These are phyloP conservation scores for Xylota segnis DNA, from an alignment of 2,888 invertebrate genomes.

Conservation along the genomic window DNA sequence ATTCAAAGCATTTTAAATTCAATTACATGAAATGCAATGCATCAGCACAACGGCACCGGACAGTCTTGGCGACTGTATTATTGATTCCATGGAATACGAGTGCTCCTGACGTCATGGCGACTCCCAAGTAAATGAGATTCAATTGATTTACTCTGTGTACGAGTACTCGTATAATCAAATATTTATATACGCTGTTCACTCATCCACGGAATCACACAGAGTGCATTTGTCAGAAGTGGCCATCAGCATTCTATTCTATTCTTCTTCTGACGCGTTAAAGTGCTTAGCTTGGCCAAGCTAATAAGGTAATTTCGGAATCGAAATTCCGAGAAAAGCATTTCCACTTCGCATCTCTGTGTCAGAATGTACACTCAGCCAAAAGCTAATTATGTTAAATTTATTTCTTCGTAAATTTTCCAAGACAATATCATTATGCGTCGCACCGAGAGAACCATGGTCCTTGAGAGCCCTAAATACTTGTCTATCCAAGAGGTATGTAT, in stretches of 20 bases:
- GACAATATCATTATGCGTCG: conserved; percentile 15
- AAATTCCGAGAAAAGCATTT: conserved; percentile 4
- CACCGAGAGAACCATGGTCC: background rate
- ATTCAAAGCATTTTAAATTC: conserved; percentile 41
- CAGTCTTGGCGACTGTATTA: conserved; percentile 26
- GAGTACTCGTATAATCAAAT: conserved; percentile 12
- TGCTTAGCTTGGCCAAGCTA: background rate
- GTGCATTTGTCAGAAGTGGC: conserved; percentile 22
- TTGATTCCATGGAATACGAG: conserved; percentile 4
- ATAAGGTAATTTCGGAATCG: conserved; percentile 16
- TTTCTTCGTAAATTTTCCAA: conserved; percentile 14
- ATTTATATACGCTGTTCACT: conserved; percentile 21
- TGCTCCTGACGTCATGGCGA: background rate
- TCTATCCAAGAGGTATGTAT: conserved; percentile 1
- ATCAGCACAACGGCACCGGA: conserved; percentile 7
- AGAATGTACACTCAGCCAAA: conserved; percentile 8
- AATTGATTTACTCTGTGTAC: conserved; percentile 26
- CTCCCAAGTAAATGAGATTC: conserved; percentile 20
- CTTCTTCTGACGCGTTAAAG: background rate
- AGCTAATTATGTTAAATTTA: conserved; percentile 42
- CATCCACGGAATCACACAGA: background rate
- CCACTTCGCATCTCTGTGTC: background rate
- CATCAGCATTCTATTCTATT: conserved; percentile 2
- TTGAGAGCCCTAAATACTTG: conserved; percentile 7
- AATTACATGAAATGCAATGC: conserved; percentile 29